Evolutionary conservation across 2,888 invertebrate genomes (phyloP).

Genomic region (Eueremaeus valkanovi): DNA sequence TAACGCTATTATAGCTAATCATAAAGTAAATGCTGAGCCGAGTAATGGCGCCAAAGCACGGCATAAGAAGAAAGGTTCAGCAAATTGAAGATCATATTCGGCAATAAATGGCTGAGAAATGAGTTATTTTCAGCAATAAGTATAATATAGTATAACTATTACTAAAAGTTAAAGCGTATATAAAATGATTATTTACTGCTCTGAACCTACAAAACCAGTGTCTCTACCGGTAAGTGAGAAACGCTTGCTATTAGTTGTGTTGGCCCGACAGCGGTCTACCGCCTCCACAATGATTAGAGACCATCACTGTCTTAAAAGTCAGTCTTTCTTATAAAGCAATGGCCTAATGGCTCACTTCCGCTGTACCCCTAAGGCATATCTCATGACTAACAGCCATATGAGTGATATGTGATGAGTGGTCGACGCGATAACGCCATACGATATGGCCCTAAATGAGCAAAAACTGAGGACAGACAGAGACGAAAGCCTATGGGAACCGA

Average conservation of each 20-base stretch:
- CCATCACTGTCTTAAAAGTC: not conserved
- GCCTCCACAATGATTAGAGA: conserved; percentile 15
- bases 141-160: not conserved
- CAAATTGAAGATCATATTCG: conserved; percentile 13
- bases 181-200: conserved; percentile 17
- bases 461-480: not conserved
- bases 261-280: not conserved
- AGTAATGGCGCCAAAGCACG: conserved; percentile 17
- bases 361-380: conserved; percentile 14
- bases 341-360: conserved; percentile 24
- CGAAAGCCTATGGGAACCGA: not conserved
- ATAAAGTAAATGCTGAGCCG: not conserved
- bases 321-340: not conserved
- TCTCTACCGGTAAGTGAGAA: not conserved
- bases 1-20: conserved; percentile 5
- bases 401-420: not conserved
- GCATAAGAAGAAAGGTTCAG: not conserved
- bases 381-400: conserved; percentile 4
- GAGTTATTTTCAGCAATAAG: too few relatives aligned
- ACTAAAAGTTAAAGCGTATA: conserved; percentile 11
- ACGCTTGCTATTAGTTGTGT: not conserved
- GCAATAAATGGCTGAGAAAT: conserved; percentile 1
- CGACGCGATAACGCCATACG: not conserved
- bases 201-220: not conserved
- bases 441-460: not conserved